Evolutionary conservation across 1,140 invertebrate genomes (phyloP).

Genomic region (Popillia japonica): DNA sequence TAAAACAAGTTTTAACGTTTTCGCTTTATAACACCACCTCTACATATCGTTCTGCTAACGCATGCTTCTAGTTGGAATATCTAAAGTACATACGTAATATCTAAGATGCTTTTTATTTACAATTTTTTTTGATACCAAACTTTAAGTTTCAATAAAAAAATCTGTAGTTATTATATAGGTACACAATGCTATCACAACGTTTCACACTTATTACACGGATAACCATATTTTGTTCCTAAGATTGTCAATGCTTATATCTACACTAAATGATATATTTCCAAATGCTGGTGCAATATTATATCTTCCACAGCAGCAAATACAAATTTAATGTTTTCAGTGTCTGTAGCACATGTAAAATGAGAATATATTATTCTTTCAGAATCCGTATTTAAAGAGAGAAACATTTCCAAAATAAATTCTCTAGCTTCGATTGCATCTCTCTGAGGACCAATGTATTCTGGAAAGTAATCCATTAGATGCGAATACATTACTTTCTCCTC

Average conservation of each 20-base stretch:
- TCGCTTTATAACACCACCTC: too few species aligned
- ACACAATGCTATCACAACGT: too few species aligned
- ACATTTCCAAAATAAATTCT: constrained; percentile 99
- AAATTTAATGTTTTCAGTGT: constrained; percentile 99
- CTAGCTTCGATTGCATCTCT: constrained; percentile 97
- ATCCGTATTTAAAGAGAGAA: constrained; percentile 99
- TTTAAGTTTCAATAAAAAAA: too few species aligned
- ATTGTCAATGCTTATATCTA: constrained; percentile 63
- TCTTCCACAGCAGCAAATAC: constrained; percentile 99
- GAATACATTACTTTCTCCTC: constrained; percentile 99
- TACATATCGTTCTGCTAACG: too few species aligned
- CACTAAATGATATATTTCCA: constrained; percentile 99
- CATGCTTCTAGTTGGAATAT: too few species aligned
- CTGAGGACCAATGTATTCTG: constrained; percentile 98
- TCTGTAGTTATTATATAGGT: too few species aligned
- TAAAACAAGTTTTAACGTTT: too few species aligned
- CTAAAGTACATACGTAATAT: too few species aligned
- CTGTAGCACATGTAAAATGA: constrained; percentile 99
- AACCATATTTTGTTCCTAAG: too few species aligned
- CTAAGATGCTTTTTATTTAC: too few species aligned
- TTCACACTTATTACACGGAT: too few species aligned
- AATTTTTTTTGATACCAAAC: too few species aligned
- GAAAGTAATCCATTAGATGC: constrained; percentile 99
- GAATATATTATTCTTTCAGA: constrained; percentile 99
- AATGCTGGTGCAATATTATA: constrained; percentile 97